phyloP scores from a whole-genome alignment of 2,888 invertebrate genomes.

The Aricia artaxerxes region DNA sequence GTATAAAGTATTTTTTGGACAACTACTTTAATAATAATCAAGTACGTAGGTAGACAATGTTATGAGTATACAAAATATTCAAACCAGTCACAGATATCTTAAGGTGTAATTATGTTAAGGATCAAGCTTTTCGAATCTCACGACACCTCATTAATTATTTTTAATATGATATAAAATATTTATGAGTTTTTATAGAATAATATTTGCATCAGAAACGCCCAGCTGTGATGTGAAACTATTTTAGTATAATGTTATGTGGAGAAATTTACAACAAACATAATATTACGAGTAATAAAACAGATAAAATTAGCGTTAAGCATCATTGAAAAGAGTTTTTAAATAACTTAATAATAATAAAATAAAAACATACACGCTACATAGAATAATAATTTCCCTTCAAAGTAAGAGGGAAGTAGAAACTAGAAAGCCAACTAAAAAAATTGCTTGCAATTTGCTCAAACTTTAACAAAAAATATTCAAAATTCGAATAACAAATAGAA shows the following conservation, averaged over 20 bases:
- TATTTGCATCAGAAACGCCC: slow-evolving; percentile 23
- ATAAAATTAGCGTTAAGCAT: neutral
- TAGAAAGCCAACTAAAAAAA: neutral
- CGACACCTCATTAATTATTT: slow-evolving; percentile 22
- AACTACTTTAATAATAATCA: neutral
- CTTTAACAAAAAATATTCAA: neutral
- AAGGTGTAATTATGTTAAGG: slow-evolving; percentile 7
- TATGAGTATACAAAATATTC: neutral
- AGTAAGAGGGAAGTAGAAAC: neutral
- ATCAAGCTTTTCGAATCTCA: slow-evolving; percentile 3
- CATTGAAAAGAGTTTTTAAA: neutral
- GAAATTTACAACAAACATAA: slow-evolving; percentile 8
- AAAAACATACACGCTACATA: neutral
- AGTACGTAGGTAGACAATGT: neutral
- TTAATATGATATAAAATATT: slow-evolving; percentile 14
- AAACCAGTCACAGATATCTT: neutral
- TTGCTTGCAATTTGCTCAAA: neutral
- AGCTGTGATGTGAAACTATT: slow-evolving; percentile 25
- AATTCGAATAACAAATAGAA: neutral
- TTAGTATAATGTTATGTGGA: slow-evolving; percentile 18
- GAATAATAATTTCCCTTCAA: neutral
- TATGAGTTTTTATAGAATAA: slow-evolving; percentile 9
- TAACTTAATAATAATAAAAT: neutral
- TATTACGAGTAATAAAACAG: slow-evolving; percentile 3
- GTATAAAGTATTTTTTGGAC: neutral